Conservation (phyloP, 2,797 vertebrate species). For the Thamnophis elegans region DNA sequence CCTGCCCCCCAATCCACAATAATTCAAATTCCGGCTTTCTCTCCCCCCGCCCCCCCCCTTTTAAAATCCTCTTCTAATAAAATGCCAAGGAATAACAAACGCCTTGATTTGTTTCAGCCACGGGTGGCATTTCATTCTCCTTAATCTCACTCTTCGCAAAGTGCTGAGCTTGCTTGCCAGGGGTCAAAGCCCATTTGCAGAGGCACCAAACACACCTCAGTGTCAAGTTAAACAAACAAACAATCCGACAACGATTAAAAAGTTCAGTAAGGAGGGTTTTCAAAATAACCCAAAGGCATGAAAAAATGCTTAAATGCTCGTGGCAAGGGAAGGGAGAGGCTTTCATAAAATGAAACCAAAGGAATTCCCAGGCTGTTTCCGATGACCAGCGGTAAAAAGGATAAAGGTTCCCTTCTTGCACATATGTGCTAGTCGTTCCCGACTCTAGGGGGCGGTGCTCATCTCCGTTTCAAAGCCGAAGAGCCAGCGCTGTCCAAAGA, state of each 20-base stretch:
- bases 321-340: background rate
- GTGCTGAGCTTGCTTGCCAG: no score
- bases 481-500: no score
- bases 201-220: background rate
- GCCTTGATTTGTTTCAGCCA: background rate
- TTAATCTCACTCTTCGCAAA: background rate
- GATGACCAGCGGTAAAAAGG: background rate
- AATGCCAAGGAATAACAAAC: background rate
- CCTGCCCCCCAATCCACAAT: constrained; percentile 4
- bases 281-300: background rate
- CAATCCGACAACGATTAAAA: background rate
- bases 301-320: background rate
- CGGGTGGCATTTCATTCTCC: background rate
- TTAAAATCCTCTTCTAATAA: background rate
- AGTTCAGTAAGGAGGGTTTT: no score
- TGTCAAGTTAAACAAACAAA: background rate
- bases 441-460: no score
- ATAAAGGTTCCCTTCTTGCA: no score
- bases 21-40: background rate
- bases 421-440: no score
- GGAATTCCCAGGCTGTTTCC: background rate
- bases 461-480: no score
- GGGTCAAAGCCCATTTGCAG: background rate
- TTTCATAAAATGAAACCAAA: background rate
- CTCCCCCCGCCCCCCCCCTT: no score